These are phyloP conservation scores for Helleia helle DNA, from an alignment of 2,888 invertebrate species.

Conservation along the genomic window DNA sequence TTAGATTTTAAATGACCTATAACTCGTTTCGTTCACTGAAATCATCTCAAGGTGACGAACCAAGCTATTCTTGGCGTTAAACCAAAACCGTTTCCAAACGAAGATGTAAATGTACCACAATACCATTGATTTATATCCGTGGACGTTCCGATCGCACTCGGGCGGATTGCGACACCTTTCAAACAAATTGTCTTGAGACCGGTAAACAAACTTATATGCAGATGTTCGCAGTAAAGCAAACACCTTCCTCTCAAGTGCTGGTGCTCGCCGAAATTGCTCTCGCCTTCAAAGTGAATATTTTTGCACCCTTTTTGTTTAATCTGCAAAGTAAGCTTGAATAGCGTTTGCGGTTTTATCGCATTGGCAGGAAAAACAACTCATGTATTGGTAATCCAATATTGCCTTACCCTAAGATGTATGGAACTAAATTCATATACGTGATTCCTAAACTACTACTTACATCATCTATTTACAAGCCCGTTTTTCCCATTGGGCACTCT, in stretches of 20 bases:
- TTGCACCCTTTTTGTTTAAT: slow-evolving; percentile 46
- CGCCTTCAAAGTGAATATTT: slow-evolving; percentile 39
- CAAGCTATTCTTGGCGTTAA: too few relatives aligned
- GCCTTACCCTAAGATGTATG: slow-evolving; percentile 4
- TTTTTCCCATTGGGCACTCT: too few relatives aligned
- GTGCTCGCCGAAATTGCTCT: slow-evolving; percentile 47
- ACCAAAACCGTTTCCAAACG: too few relatives aligned
- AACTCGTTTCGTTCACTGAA: too few relatives aligned
- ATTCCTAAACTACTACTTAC: too few relatives aligned
- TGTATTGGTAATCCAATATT: slow-evolving; percentile 12
- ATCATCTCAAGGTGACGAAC: too few relatives aligned
- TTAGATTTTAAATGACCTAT: too few relatives aligned
- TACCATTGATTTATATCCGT: slow-evolving; percentile 41
- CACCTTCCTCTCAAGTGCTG: slow-evolving; percentile 48
- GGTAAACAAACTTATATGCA: slow-evolving; percentile 67
- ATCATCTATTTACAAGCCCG: too few relatives aligned
- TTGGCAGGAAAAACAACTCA: slow-evolving; percentile 19
- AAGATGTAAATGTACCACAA: too few relatives aligned
- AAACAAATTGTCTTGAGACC: slow-evolving; percentile 71
- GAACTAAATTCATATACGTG: too few relatives aligned
- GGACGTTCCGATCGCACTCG: slow-evolving; percentile 32
- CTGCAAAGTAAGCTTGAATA: slow-evolving; percentile 40
- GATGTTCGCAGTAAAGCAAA: slow-evolving; percentile 52
- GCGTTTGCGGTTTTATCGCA: slow-evolving; percentile 26
- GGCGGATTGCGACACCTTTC: slow-evolving; percentile 73